Evolutionary conservation across 1,140 invertebrate genomes (phyloP).

Genomic region (Sesamia nonagrioides): DNA sequence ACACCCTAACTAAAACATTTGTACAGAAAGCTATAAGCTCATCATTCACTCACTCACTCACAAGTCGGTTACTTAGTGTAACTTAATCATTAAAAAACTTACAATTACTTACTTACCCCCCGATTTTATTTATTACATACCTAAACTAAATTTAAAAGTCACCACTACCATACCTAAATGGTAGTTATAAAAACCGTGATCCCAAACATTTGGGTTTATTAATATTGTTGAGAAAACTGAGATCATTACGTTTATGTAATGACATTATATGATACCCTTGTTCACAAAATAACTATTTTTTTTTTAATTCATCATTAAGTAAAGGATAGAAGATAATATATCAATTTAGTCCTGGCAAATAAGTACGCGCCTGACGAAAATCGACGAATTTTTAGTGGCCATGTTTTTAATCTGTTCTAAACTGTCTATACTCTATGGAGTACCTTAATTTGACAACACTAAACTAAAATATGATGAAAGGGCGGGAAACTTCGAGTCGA

Average conservation of each 20-base stretch:
- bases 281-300: too few species aligned
- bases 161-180: constrained; percentile 5
- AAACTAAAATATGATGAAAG: too few species aligned
- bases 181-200: constrained; percentile 14
- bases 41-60: constrained; percentile 37
- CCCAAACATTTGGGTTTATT: not conserved
- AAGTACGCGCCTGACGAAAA: too few species aligned
- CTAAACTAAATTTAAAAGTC: constrained; percentile 12
- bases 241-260: not conserved
- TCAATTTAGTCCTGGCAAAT: too few species aligned
- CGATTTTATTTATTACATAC: constrained; percentile 28
- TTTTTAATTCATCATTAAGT: too few species aligned
- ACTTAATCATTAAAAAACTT: constrained; percentile 48
- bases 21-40: constrained; percentile 48
- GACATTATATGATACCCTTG: too few species aligned
- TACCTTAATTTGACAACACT: too few species aligned
- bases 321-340: too few species aligned
- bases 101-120: constrained; percentile 41
- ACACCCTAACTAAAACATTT: constrained; percentile 41
- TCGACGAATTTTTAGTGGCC: too few species aligned
- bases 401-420: too few species aligned
- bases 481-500: too few species aligned
- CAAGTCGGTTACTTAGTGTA: constrained; percentile 22
- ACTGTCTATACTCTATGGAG: too few species aligned
- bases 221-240: not conserved